Evolutionary conservation across 1,140 invertebrate species (phyloP).

Genomic region (Cryptotermes secundus): DNA sequence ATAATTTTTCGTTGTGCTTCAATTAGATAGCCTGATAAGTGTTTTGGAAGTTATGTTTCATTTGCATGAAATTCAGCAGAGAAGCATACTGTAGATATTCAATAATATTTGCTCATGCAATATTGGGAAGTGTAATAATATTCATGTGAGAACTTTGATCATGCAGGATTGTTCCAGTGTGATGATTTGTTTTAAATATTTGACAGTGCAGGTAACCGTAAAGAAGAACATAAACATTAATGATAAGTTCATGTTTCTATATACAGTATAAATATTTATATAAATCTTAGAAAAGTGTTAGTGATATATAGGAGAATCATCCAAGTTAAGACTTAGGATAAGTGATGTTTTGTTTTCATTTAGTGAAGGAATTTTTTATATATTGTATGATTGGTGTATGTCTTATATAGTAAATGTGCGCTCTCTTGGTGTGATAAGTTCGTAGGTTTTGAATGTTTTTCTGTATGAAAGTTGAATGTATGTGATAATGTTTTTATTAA

Average conservation of each 20-base stretch:
- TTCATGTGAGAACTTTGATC: neutral
- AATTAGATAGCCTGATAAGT: neutral
- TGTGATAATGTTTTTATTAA: conserved; percentile 26
- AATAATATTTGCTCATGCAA: neutral
- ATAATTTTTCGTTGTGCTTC: neutral
- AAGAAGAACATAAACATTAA: neutral
- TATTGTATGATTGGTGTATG: neutral
- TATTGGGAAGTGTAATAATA: neutral
- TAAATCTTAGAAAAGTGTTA: neutral
- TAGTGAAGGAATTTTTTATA: conserved; percentile 12
- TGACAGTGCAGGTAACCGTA: neutral
- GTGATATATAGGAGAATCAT: neutral
- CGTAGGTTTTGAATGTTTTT: neutral
- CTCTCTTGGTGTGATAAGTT: neutral
- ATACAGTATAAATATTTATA: neutral
- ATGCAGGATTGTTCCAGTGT: conserved; percentile 7
- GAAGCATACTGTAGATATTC: neutral
- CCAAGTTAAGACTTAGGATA: neutral
- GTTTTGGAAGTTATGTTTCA: neutral
- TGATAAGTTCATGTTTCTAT: neutral
- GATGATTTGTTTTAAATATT: neutral
- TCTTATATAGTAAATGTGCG: neutral
- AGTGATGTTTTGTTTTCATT: neutral
- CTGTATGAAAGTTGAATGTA: neutral
- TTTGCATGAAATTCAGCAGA: neutral